phyloP scores from a whole-genome alignment of 2,113 vertebrate genomes.

The human region GRCh38 chr15:38578501-38579000 shows the following conservation, averaged over 20 bases:
- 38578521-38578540: not conserved
- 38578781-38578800: not conserved
- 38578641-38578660: not conserved
- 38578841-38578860: conserved; percentile 1
- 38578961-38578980: not conserved
- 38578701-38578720: not conserved
- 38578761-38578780: conserved; percentile 22
- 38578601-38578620: not conserved
- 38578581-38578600: not conserved
- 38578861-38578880: not conserved
- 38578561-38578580: not conserved
- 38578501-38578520: not conserved
- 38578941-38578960: not conserved
- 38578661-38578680: not conserved
- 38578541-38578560: not conserved
- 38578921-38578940: not conserved
- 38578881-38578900: not conserved
- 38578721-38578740: not conserved
- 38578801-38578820: not conserved
- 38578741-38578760: not conserved
- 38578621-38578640: not conserved
- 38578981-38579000: not conserved
- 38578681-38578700: not conserved
- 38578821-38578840: not conserved
- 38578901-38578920: not conserved